phyloP scores from a whole-genome alignment of 2,113 vertebrate genomes.

The Leucopsar rothschildi region DNA sequence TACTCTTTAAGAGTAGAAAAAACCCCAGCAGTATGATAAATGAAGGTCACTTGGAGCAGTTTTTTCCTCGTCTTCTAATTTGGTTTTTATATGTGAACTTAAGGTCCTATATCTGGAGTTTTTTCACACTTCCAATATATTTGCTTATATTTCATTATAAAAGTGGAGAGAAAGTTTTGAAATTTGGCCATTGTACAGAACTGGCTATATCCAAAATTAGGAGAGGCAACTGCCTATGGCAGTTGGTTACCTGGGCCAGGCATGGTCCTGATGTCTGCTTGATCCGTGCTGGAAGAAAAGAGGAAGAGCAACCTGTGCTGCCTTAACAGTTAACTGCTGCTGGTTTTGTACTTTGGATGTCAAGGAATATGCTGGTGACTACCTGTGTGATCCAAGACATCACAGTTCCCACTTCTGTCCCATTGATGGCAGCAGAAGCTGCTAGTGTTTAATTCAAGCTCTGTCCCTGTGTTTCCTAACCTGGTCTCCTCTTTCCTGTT shows the following conservation, averaged over 20 bases:
- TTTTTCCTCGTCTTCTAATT: background rate
- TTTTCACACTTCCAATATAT: background rate
- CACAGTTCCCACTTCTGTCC: background rate
- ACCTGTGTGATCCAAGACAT: background rate
- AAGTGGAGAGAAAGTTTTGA: background rate
- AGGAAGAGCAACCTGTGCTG: background rate
- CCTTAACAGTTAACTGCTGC: background rate
- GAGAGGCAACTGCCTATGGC: background rate
- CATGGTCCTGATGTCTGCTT: background rate
- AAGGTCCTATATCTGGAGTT: no score
- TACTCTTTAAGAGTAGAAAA: background rate
- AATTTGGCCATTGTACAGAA: background rate
- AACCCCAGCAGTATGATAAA: background rate
- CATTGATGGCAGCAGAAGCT: background rate
- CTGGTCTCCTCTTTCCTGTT: background rate
- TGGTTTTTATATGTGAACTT: background rate
- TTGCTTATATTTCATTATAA: background rate
- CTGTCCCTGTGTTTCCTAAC: background rate
- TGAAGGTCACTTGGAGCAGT: background rate
- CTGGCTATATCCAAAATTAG: background rate
- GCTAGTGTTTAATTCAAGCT: background rate
- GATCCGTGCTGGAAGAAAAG: background rate
- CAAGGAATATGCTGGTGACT: background rate
- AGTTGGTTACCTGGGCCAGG: background rate
- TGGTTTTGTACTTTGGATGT: background rate